Percentiles rank a stretch among this genome's conserved stretches.
phyloP scores from a whole-genome alignment of 2,797 vertebrate genomes.

The Poecilia wingei region DNA sequence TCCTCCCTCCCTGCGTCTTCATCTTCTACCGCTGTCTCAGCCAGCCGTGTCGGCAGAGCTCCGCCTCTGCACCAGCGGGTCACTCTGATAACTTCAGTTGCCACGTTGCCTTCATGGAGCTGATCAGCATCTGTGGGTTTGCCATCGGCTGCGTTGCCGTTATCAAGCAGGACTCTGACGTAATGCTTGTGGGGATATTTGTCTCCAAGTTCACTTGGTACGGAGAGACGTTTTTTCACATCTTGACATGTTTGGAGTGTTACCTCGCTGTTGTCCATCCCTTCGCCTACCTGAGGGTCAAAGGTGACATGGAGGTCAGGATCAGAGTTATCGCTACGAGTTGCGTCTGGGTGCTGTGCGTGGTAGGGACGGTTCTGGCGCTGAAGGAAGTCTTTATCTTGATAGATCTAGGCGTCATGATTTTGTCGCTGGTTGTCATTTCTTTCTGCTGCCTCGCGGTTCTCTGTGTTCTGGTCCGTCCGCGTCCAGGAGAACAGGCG shows the following conservation, averaged over 20 bases:
- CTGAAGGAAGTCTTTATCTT: neutral
- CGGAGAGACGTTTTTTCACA: neutral
- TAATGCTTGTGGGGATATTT: fast-evolving
- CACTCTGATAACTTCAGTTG: constrained; percentile 7
- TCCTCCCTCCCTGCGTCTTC: neutral
- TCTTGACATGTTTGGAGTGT: constrained; percentile 11
- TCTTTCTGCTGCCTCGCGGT: constrained; percentile 32
- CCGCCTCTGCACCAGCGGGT: neutral
- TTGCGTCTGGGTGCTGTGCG: neutral
- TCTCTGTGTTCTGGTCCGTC: constrained; percentile 18
- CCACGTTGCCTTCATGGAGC: neutral
- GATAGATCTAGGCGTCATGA: neutral
- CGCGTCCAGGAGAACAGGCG: constrained; percentile 24
- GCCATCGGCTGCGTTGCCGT: neutral
- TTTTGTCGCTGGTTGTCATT: neutral
- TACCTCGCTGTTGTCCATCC: constrained; percentile 24
- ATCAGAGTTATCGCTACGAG: constrained; percentile 8
- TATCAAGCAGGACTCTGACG: neutral
- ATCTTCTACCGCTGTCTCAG: neutral
- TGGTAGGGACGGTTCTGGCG: neutral
- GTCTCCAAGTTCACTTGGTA: neutral
- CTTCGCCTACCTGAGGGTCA: constrained; percentile 10
- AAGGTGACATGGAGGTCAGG: neutral
- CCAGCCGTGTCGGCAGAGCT: neutral
- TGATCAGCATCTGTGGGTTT: neutral